These are phyloP conservation scores for Meliscaeva auricollis DNA, from an alignment of 2,888 invertebrate species.

Conservation along the genomic window DNA sequence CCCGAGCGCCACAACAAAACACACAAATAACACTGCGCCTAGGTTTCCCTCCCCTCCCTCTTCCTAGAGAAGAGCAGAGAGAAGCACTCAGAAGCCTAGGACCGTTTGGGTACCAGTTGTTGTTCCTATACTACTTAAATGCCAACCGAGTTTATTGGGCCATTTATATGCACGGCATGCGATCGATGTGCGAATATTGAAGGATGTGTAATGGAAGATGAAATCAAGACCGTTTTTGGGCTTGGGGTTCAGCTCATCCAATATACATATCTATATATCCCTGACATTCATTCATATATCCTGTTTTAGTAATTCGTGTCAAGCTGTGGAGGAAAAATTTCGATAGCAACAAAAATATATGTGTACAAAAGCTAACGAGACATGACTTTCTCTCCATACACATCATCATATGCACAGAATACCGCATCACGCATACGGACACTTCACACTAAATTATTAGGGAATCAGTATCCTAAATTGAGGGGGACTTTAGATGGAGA, in stretches of 20 bases:
- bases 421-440: conserved; percentile 17
- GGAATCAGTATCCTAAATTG: conserved; percentile 37
- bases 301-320: conserved; percentile 55
- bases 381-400: not conserved
- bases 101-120: conserved; percentile 25
- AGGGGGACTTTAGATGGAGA: not conserved
- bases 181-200: conserved; percentile 68
- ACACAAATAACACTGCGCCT: conserved; percentile 22
- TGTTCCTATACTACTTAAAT: not conserved
- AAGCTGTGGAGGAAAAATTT: conserved; percentile 44
- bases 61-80: not conserved
- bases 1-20: conserved; percentile 27
- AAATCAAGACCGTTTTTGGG: conserved; percentile 54
- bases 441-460: conserved; percentile 30
- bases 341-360: conserved; percentile 11
- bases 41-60: not conserved
- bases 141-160: conserved; percentile 59
- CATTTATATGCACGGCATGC: conserved; percentile 73
- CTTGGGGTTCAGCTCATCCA: conserved; percentile 28
- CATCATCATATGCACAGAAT: not conserved
- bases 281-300: conserved; percentile 24
- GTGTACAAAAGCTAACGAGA: conserved; percentile 42
- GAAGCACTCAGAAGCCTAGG: not conserved
- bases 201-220: conserved; percentile 73
- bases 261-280: conserved; percentile 44